phyloP scores from a whole-genome alignment of 2,113 vertebrate species.

The Oxyura jamaicensis region DNA sequence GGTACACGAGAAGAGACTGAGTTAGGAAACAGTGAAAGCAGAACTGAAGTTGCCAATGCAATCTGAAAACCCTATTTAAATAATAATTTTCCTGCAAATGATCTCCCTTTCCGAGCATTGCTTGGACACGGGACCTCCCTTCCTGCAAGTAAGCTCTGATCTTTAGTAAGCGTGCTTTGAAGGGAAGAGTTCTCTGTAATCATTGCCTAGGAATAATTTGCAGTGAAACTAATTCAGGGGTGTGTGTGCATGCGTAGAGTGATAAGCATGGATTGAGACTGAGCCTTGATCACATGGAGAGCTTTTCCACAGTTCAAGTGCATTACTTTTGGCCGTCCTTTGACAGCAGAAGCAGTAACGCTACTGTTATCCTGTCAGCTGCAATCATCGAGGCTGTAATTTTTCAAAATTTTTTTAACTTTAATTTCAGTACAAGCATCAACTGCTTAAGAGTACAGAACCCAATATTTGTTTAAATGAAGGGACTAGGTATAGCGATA shows the following conservation, averaged over 20 bases:
- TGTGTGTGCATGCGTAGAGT: fast-evolving
- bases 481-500: neutral
- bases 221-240: neutral
- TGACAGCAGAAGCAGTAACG: neutral
- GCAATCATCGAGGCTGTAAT: neutral
- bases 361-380: neutral
- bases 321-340: neutral
- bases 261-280: neutral
- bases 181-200: neutral
- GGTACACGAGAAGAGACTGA: neutral
- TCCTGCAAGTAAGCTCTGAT: neutral
- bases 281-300: neutral
- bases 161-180: neutral
- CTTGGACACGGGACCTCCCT: neutral
- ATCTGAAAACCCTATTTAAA: neutral
- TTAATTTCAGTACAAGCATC: neutral
- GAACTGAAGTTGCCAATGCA: neutral
- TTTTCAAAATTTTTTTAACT: neutral
- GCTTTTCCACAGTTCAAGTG: neutral
- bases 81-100: neutral
- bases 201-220: neutral
- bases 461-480: neutral
- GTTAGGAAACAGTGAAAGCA: neutral
- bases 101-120: neutral
- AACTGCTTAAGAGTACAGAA: neutral